Evolutionary conservation across 2,888 invertebrate species (phyloP), one percentile per base, ranked within the genome.

Genomic region (Eustalomyia histrio): DNA sequence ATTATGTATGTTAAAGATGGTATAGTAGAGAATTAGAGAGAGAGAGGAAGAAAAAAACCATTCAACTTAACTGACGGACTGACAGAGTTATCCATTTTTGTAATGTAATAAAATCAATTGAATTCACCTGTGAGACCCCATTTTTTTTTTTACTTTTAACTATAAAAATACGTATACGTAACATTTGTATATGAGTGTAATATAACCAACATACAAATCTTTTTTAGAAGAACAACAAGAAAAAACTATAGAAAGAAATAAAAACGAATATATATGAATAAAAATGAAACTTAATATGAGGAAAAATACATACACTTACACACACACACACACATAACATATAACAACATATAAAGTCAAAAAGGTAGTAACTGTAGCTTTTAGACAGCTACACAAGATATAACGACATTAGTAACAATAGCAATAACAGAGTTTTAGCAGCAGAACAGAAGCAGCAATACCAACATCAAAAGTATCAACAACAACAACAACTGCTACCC

Each of bases 81-180:
- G 80, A 71, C 79, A 75, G 75, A 67, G 61, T 61, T 71, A 76
- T 80, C 80, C 71, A 76, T 76, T 75, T 75, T 76, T 68, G 43
- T 68, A 76, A 76, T 57, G 72, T 72, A 76, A 80, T 76, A 72
- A 80, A 80, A 80, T 80, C 76, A 76, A 80, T 80, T 76, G 75
- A 76, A 76, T 76, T 80, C 76, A 80, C 76, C 80, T 80, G 80
- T 76, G 76, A 80, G 72, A 76, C 76, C 72, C 47, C 58, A 75
- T 33, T 68, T 43, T 35, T 75, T 67, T 33, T 43, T 50, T n/a
- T 71, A 60, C 52, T 53, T 50, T 39, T 39, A 2, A 12, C 29
- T 29, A 39, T 39, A 39, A 10, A 39, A 39, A 9, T 39, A 39
- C 39, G 14, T n/a, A n/a, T 47, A n/a, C n/a, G 6, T 29, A 47